phyloP scores from a whole-genome alignment of 2,888 invertebrate genomes.

The Apodemia zela region DNA sequence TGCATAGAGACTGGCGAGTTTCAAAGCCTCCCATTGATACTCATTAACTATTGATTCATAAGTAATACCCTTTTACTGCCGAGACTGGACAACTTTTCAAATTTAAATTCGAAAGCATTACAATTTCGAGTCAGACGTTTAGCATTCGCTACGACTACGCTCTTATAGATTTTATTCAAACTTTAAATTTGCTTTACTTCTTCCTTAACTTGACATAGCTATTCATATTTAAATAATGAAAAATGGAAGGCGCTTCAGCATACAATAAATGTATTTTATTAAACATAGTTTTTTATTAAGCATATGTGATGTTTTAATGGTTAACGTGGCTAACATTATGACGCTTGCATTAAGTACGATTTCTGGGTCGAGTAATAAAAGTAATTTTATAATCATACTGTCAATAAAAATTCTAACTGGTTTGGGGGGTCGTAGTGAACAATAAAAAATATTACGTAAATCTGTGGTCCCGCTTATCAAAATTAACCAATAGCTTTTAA shows the following conservation, averaged over 20 bases:
- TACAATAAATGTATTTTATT: background rate
- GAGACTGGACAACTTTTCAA: slow-evolving; percentile 64
- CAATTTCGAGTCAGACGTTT: slow-evolving; percentile 44
- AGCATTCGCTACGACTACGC: slow-evolving; percentile 26
- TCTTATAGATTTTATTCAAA: slow-evolving; percentile 28
- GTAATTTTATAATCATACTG: no score
- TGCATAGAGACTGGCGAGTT: slow-evolving; percentile 64
- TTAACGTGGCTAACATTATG: no score
- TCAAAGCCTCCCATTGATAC: slow-evolving; percentile 75
- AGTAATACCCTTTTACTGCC: slow-evolving; percentile 73
- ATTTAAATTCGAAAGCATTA: slow-evolving; percentile 64
- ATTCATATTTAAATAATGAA: slow-evolving; percentile 23
- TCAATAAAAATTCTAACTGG: no score
- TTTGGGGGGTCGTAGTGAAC: no score
- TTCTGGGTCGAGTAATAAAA: no score
- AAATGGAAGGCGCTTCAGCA: background rate
- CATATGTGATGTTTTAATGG: no score
- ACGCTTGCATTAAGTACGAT: no score
- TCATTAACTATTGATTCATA: slow-evolving; percentile 80
- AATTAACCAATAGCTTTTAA: no score
- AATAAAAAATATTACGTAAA: no score
- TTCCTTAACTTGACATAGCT: slow-evolving; percentile 18
- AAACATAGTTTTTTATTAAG: no score
- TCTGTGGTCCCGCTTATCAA: no score
- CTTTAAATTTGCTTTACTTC: slow-evolving; percentile 25